Conservation (phyloP, 2,888 invertebrate species). For the Apamea sordens region DNA sequence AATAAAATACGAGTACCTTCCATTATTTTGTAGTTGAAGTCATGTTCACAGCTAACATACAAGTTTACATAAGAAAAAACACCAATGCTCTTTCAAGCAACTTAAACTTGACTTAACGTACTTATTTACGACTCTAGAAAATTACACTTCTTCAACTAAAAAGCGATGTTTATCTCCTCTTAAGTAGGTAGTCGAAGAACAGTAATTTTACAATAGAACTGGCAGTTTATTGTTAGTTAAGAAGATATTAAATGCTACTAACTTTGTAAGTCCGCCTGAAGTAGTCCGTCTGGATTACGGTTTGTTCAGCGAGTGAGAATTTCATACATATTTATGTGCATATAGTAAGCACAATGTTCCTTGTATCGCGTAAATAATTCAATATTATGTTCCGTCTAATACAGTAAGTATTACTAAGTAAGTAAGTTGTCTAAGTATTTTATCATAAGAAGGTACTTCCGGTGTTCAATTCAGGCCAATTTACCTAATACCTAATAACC, state of each 20-base stretch:
- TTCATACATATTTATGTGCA: conserved; percentile 49
- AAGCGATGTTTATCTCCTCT: neutral
- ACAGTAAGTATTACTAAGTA: neutral
- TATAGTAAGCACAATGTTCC: conserved; percentile 14
- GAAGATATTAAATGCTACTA: conserved; percentile 41
- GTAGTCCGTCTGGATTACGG: conserved; percentile 32
- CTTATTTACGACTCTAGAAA: neutral
- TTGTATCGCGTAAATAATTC: conserved; percentile 6
- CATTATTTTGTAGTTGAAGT: neutral
- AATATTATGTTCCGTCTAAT: conserved; percentile 2
- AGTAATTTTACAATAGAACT: conserved; percentile 10
- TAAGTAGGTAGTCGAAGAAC: conserved; percentile 3
- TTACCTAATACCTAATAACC: neutral
- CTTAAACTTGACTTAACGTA: too few relatives aligned
- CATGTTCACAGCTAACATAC: neutral
- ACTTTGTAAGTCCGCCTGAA: conserved; percentile 28
- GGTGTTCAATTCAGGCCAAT: neutral
- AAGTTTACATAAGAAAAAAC: conserved; percentile 3
- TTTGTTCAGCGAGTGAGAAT: conserved; percentile 35
- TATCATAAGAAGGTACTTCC: neutral
- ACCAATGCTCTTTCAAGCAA: neutral
- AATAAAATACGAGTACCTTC: neutral
- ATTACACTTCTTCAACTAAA: conserved; percentile 10
- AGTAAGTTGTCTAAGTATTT: too few relatives aligned
- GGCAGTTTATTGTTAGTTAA: conserved; percentile 21